Conservation (phyloP, 2,113 vertebrate genomes). For the Sula dactylatra region DNA sequence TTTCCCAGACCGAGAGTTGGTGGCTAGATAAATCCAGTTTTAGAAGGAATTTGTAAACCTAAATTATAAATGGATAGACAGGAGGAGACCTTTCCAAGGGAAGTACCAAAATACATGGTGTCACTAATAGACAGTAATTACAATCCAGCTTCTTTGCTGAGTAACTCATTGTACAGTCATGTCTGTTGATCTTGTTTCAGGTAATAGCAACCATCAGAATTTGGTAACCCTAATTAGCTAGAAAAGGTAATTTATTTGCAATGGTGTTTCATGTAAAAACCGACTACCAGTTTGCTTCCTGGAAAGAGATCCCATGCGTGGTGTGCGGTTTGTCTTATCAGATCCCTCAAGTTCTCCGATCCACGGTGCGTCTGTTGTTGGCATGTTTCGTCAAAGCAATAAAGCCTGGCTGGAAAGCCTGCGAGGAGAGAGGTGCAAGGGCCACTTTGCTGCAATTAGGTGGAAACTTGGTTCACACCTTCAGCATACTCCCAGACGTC, state of each 20-base stretch:
- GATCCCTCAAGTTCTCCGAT: background rate
- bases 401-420: background rate
- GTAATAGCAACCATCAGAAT: background rate
- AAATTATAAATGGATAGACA: background rate
- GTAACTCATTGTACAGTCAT: background rate
- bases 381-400: background rate
- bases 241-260: background rate
- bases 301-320: background rate
- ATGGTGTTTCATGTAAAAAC: background rate
- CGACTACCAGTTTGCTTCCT: background rate
- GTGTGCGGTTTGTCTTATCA: background rate
- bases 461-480: background rate
- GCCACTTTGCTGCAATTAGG: background rate
- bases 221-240: background rate
- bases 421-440: background rate
- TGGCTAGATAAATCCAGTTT: background rate
- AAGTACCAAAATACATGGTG: background rate
- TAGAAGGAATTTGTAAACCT: background rate
- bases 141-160: background rate
- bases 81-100: slow-evolving; percentile 27
- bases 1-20: background rate
- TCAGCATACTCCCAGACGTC: background rate
- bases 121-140: slow-evolving; percentile 12
- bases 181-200: slow-evolving; percentile 14
- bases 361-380: background rate